phyloP scores from a whole-genome alignment of 2,797 vertebrate genomes.

The Euphonia xanthogaster region DNA sequence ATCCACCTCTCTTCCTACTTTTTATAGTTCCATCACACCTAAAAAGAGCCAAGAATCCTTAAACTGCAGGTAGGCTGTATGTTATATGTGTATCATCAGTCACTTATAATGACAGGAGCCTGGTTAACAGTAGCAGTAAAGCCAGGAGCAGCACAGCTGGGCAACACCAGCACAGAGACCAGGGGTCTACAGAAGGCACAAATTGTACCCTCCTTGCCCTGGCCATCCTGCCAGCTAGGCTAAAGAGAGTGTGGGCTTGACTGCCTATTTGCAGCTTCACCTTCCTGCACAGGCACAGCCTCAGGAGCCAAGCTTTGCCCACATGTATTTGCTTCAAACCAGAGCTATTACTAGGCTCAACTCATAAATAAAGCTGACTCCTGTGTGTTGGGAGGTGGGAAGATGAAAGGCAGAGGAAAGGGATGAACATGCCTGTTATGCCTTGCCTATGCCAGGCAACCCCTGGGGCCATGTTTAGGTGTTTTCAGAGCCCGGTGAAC shows the following conservation, averaged over 20 bases:
- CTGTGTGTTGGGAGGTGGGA: background rate
- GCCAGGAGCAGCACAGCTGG: background rate
- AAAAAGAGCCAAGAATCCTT: background rate
- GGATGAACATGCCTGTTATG: background rate
- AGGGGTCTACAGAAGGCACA: background rate
- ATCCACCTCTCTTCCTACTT: background rate
- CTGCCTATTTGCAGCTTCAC: background rate
- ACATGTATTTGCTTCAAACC: background rate
- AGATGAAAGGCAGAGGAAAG: conserved; percentile 11
- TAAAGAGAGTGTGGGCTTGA: background rate
- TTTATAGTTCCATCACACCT: background rate
- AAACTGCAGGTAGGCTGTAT: background rate
- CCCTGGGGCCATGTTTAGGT: background rate
- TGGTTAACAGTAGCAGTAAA: background rate
- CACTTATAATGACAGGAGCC: background rate
- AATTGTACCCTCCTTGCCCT: rapidly evolving
- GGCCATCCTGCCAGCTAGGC: background rate
- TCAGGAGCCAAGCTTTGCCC: rapidly evolving
- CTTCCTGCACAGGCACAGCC: background rate
- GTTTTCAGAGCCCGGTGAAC: background rate
- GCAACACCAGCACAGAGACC: background rate
- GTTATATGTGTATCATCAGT: no score
- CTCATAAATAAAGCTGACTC: background rate
- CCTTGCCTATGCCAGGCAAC: background rate
- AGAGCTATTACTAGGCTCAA: background rate